Evolutionary conservation across 2,888 invertebrate species (phyloP).

Genomic region (Sminthurides aquaticus): DNA sequence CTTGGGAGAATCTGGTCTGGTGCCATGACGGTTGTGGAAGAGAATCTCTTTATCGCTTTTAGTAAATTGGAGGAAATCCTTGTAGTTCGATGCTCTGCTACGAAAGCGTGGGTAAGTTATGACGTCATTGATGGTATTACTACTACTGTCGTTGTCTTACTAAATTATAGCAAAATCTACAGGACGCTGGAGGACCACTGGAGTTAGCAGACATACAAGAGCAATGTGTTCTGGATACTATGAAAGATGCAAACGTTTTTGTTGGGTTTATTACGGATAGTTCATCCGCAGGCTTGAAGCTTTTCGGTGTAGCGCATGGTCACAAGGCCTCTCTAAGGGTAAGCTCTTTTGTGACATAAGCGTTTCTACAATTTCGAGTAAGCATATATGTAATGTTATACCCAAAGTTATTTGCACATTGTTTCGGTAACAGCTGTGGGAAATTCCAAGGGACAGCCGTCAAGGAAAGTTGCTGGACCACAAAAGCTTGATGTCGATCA

Average conservation of each 20-base stretch:
- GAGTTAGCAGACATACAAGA: neutral
- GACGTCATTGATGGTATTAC: neutral
- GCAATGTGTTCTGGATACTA: neutral
- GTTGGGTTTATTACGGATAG: neutral
- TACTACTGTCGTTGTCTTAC: too few species aligned
- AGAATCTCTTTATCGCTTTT: constrained; percentile 24
- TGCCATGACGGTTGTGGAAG: constrained; percentile 19
- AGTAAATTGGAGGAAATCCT: constrained; percentile 29
- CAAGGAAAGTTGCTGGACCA: constrained; percentile 28
- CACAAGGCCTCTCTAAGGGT: neutral
- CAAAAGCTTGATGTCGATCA: constrained; percentile 26
- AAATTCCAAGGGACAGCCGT: neutral
- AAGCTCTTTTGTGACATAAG: too few species aligned
- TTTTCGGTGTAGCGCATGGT: neutral
- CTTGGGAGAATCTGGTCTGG: constrained; percentile 29
- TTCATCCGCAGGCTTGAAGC: constrained; percentile 1
- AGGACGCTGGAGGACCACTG: too few species aligned
- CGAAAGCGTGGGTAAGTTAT: constrained; percentile 8
- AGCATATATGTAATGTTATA: too few species aligned
- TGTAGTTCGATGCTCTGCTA: constrained; percentile 12
- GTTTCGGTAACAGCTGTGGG: too few species aligned
- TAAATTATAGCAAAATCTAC: too few species aligned
- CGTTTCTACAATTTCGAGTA: too few species aligned
- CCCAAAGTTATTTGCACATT: too few species aligned
- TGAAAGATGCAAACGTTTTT: neutral